Conservation (phyloP, 2,888 invertebrate genomes). For the Aleiodes leptofemur region DNA sequence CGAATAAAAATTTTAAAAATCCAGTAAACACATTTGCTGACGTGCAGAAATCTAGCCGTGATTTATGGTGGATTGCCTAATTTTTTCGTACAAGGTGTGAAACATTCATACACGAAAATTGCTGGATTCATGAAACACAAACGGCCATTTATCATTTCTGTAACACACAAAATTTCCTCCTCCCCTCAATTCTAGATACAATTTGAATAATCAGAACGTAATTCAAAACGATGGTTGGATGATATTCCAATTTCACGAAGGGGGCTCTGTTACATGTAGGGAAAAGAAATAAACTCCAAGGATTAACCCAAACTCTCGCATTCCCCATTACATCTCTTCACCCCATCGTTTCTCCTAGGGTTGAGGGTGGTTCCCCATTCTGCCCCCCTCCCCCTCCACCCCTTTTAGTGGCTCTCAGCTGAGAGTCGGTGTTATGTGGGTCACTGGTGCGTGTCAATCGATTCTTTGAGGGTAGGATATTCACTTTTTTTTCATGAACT, state of each 20-base stretch:
- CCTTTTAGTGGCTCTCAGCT: slow-evolving; percentile 61
- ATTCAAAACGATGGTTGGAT: slow-evolving; percentile 41
- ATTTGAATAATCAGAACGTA: slow-evolving; percentile 49
- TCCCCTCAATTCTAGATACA: not conserved
- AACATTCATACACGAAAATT: slow-evolving; percentile 42
- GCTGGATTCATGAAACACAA: slow-evolving; percentile 41
- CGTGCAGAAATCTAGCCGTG: not conserved
- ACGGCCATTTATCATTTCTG: slow-evolving; percentile 42
- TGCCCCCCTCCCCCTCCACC: not conserved
- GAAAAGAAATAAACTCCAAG: slow-evolving; percentile 32
- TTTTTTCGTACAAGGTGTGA: slow-evolving; percentile 41
- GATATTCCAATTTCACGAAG: slow-evolving; percentile 38
- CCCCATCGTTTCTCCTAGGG: slow-evolving; percentile 27
- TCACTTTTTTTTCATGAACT: not conserved
- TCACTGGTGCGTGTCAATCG: slow-evolving; percentile 55
- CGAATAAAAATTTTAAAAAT: no score
- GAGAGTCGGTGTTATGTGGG: slow-evolving; percentile 67
- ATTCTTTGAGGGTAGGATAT: slow-evolving; percentile 40
- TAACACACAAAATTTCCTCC: not conserved
- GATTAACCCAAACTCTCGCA: slow-evolving; percentile 34
- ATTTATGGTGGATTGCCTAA: slow-evolving; percentile 31
- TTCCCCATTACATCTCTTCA: slow-evolving; percentile 29
- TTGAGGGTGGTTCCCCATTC: slow-evolving; percentile 32
- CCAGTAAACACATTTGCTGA: no score
- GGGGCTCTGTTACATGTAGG: not conserved